Conservation (phyloP, 2,113 vertebrate genomes). For the Rutilus rutilus region DNA sequence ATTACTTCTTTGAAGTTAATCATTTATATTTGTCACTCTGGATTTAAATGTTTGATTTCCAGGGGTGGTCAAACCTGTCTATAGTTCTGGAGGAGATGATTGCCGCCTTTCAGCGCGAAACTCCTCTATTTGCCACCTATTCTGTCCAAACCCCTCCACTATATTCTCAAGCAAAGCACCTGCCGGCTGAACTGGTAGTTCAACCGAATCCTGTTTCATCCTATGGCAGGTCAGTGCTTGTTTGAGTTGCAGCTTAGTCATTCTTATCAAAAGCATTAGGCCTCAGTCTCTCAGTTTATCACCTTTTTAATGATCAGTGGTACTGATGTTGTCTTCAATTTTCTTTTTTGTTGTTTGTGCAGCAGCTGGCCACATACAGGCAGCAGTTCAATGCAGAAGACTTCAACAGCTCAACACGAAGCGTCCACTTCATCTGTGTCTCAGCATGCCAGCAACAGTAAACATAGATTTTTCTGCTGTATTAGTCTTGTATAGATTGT, state of each 20-base stretch:
- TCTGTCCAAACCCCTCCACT: slow-evolving; percentile 13
- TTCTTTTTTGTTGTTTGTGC: slow-evolving; percentile 23
- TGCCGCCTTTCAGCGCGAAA: slow-evolving; percentile 69
- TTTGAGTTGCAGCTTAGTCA: background rate
- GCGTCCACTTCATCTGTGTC: slow-evolving; percentile 12
- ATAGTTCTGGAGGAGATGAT: slow-evolving; percentile 75
- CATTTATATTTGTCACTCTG: background rate
- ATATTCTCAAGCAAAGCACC: slow-evolving; percentile 17
- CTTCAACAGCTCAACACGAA: slow-evolving; percentile 30
- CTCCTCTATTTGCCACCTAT: slow-evolving; percentile 69
- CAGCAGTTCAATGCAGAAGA: slow-evolving; percentile 40
- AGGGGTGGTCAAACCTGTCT: slow-evolving; percentile 72
- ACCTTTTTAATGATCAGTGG: background rate
- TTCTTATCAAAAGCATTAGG: background rate
- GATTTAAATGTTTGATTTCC: slow-evolving; percentile 1
- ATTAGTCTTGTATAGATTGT: background rate
- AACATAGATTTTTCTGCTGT: slow-evolving; percentile 21
- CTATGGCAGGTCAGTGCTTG: slow-evolving; percentile 47
- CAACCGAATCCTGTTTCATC: slow-evolving; percentile 22
- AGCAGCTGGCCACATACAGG: slow-evolving; percentile 43
- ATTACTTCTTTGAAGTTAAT: background rate
- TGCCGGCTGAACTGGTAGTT: slow-evolving; percentile 18
- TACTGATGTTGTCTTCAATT: background rate
- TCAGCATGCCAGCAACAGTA: slow-evolving; percentile 51
- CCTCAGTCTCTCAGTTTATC: background rate